These are phyloP conservation scores for Triops longicaudatus DNA, from an alignment of 1,140 invertebrate genomes.

Conservation along the genomic window DNA sequence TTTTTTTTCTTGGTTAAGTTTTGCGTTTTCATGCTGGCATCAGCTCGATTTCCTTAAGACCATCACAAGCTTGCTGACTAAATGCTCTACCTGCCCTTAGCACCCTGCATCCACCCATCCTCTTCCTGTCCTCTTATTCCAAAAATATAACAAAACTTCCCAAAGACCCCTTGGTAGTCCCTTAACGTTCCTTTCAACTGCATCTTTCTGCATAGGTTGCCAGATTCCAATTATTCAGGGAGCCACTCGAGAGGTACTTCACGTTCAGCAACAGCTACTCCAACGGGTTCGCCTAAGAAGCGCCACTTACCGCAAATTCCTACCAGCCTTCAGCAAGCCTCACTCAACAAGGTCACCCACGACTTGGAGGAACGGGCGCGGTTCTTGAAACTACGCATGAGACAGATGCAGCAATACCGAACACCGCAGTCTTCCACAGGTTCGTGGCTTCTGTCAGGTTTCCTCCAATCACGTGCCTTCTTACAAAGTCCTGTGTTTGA, in stretches of 20 bases:
- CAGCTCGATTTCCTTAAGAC: constrained; percentile 24
- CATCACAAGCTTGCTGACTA: constrained; percentile 19
- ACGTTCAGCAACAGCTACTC: constrained; percentile 80
- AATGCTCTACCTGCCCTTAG: constrained; percentile 26
- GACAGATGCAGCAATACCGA: constrained; percentile 42
- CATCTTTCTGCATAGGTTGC: background rate
- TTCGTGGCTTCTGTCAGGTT: background rate
- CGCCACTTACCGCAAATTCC: constrained; percentile 88
- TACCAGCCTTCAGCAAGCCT: constrained; percentile 28
- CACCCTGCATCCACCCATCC: too few relatives aligned
- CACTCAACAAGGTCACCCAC: constrained; percentile 37
- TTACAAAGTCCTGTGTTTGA: background rate
- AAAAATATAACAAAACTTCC: constrained; percentile 31
- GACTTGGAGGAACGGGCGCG: constrained; percentile 76
- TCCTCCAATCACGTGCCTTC: background rate
- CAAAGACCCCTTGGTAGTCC: constrained; percentile 30
- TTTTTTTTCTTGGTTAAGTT: constrained; percentile 28
- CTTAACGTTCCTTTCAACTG: background rate
- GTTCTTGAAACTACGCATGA: constrained; percentile 57
- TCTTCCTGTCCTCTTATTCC: background rate
- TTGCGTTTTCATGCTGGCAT: constrained; percentile 24
- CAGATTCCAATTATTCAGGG: constrained; percentile 8
- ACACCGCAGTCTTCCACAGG: constrained; percentile 27
- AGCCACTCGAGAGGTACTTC: constrained; percentile 47
- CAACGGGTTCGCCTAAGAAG: constrained; percentile 89